Evolutionary conservation across 2,797 vertebrate species (phyloP).

Genomic region (Pterois miles): DNA sequence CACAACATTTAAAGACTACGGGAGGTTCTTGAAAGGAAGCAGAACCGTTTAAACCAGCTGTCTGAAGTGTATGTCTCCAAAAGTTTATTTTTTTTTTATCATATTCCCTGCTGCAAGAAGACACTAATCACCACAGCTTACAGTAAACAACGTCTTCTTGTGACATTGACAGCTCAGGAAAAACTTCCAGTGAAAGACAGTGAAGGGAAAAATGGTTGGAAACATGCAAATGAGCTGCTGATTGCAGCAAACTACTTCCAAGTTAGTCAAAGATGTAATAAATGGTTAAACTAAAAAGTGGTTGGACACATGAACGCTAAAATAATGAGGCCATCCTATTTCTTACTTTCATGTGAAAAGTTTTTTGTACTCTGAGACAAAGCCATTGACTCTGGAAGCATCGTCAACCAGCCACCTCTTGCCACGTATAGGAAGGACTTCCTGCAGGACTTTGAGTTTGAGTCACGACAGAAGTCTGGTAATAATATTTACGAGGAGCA

Average conservation of each 20-base stretch:
- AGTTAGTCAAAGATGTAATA: background rate
- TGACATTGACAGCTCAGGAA: slow-evolving; percentile 23
- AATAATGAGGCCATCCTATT: background rate
- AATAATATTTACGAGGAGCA: slow-evolving; percentile 21
- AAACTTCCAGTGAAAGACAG: slow-evolving; percentile 8
- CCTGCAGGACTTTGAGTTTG: background rate
- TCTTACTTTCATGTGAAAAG: background rate
- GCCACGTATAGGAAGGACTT: background rate
- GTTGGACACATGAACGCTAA: background rate
- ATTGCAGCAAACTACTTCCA: slow-evolving; percentile 3
- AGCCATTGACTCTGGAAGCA: background rate
- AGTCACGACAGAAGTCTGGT: background rate
- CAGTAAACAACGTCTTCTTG: slow-evolving; percentile 20
- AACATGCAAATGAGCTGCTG: slow-evolving; percentile 14
- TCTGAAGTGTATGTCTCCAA: background rate
- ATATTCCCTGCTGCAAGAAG: background rate
- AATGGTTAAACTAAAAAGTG: background rate
- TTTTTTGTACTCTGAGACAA: background rate
- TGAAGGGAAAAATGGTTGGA: background rate
- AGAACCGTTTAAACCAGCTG: background rate
- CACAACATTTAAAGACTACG: background rate
- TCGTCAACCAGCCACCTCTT: slow-evolving; percentile 38
- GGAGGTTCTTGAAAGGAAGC: background rate
- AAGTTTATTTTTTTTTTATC: background rate
- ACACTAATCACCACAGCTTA: slow-evolving; percentile 32